Evolutionary conservation across 2,113 vertebrate species (phyloP).

Genomic region (Rhipidura dahli): DNA sequence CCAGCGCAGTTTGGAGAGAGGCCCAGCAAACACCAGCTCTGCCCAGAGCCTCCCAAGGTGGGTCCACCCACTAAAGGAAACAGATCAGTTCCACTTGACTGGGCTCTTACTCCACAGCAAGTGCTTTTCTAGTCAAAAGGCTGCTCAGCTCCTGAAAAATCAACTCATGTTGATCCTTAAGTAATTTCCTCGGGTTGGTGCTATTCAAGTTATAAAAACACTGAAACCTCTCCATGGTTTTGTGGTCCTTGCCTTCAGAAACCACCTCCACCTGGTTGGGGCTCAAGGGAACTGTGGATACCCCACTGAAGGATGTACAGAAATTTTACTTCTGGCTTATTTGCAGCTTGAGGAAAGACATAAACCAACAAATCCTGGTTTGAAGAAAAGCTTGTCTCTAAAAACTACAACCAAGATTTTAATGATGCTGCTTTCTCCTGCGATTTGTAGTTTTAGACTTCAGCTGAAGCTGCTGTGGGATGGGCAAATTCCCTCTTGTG

Average conservation of each 20-base stretch:
- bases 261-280: neutral
- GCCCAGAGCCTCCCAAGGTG: neutral
- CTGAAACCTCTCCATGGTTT: neutral
- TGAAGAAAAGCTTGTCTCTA: neutral
- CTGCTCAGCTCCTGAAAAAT: neutral
- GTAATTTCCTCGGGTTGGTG: neutral
- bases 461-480: neutral
- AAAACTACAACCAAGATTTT: neutral
- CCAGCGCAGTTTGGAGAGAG: neutral
- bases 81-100: neutral
- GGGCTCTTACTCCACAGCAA: neutral
- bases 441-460: neutral
- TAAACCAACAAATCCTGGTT: neutral
- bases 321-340: neutral
- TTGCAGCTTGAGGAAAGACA: slow-evolving; percentile 14
- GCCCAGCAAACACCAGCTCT: neutral
- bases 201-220: neutral
- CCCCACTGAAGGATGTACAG: neutral
- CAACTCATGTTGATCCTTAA: neutral
- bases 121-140: neutral
- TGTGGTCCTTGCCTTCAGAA: neutral
- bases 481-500: neutral
- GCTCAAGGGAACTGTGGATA: neutral
- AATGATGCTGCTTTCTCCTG: neutral
- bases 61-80: neutral